Conservation (phyloP, 2,797 vertebrate genomes). For the Scyliorhinus canicula region DNA sequence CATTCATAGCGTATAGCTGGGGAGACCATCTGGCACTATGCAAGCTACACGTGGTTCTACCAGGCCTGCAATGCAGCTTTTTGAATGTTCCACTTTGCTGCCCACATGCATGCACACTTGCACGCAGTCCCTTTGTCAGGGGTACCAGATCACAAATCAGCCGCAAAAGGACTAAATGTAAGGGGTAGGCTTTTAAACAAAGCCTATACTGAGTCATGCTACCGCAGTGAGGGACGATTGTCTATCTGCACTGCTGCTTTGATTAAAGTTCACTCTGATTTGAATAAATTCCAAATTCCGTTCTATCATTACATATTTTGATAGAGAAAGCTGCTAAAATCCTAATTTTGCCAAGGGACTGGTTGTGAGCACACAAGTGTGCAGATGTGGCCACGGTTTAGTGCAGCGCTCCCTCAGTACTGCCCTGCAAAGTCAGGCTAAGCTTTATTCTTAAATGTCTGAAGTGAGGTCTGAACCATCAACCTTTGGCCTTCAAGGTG, state of each 20-base stretch:
- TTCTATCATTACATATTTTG: background rate
- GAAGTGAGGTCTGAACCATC: background rate
- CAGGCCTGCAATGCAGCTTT: background rate
- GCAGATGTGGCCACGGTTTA: background rate
- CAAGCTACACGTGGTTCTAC: background rate
- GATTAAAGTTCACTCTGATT: background rate
- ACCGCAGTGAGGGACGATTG: background rate
- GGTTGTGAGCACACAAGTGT: too few species aligned
- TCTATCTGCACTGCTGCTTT: background rate
- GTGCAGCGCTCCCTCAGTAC: background rate
- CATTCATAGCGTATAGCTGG: background rate
- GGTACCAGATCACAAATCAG: background rate
- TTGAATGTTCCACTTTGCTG: background rate
- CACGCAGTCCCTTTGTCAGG: background rate
- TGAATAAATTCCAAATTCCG: background rate
- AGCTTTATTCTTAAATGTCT: background rate
- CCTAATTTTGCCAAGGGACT: background rate
- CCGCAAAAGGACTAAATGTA: background rate
- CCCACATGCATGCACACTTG: too few species aligned
- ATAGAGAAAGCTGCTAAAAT: too few species aligned
- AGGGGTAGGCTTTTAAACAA: background rate
- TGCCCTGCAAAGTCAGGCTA: background rate
- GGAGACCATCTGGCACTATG: background rate
- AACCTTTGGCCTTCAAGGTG: background rate
- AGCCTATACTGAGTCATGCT: background rate